A percentile compares a stretch with the other conserved stretches of the same genome.
phyloP scores from a whole-genome alignment of 2,797 vertebrate genomes.

The Falco cherrug region DNA sequence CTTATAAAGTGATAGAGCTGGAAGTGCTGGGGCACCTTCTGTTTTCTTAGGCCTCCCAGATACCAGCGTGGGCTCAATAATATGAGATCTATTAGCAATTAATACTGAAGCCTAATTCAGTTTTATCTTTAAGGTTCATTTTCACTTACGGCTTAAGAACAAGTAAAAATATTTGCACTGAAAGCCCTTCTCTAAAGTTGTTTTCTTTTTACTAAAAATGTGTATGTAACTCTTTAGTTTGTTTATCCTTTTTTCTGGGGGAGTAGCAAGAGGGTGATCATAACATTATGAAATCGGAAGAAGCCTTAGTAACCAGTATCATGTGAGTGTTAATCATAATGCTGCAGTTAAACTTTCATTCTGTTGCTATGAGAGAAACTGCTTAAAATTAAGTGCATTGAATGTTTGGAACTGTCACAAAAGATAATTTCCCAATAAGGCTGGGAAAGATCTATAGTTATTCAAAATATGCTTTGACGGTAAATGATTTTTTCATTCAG shows the following conservation, averaged over 20 bases:
- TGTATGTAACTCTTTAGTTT: neutral
- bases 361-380: neutral
- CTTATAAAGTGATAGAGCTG: neutral
- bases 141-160: neutral
- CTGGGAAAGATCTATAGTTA: neutral
- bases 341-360: neutral
- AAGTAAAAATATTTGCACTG: neutral
- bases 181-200: neutral
- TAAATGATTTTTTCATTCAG: neutral
- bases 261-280: neutral
- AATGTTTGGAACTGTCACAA: neutral
- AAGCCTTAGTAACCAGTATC: neutral
- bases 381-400: neutral
- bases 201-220: neutral
- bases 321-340: neutral
- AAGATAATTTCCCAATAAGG: neutral
- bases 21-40: neutral
- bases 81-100: neutral
- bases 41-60: neutral
- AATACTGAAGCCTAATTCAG: neutral
- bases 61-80: fast-evolving
- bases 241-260: neutral
- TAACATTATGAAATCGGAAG: neutral
- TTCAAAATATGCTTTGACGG: neutral
- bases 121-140: neutral